Evolutionary conservation across 2,113 vertebrate genomes (phyloP).

Genomic region (Columba livia): DNA sequence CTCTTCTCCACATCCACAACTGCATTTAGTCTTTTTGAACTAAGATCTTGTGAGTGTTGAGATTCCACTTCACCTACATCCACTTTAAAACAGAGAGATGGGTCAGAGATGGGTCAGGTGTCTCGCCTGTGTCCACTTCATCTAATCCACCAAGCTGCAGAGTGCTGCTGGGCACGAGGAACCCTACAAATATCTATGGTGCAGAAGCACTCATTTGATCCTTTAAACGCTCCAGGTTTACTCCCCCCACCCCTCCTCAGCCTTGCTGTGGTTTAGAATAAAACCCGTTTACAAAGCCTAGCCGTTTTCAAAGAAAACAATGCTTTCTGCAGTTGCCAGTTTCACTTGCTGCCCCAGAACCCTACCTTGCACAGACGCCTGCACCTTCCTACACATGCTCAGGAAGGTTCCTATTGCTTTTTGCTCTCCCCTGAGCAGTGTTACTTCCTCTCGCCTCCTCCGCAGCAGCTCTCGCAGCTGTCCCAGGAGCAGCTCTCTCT

Average conservation of each 20-base stretch:
- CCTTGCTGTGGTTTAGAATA: background rate
- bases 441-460: conserved; percentile 72
- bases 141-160: background rate
- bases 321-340: background rate
- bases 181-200: background rate
- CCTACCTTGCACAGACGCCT: conserved; percentile 78
- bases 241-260: background rate
- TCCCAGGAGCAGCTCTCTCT: background rate
- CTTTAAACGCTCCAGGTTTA: background rate
- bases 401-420: conserved; percentile 78
- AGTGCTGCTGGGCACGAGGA: background rate
- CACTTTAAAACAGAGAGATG: conserved; percentile 72
- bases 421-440: conserved; percentile 66
- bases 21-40: conserved; percentile 21
- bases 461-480: conserved; percentile 62
- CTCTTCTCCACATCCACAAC: conserved; percentile 64
- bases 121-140: background rate
- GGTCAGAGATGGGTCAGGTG: background rate
- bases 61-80: conserved; percentile 58
- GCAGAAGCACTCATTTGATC: background rate
- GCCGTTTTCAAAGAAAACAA: background rate
- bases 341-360: background rate
- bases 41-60: conserved; percentile 67
- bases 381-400: conserved; percentile 77
- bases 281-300: background rate